Evolutionary conservation across 2,888 invertebrate species (phyloP).

Genomic region (Plebejus melissa): DNA sequence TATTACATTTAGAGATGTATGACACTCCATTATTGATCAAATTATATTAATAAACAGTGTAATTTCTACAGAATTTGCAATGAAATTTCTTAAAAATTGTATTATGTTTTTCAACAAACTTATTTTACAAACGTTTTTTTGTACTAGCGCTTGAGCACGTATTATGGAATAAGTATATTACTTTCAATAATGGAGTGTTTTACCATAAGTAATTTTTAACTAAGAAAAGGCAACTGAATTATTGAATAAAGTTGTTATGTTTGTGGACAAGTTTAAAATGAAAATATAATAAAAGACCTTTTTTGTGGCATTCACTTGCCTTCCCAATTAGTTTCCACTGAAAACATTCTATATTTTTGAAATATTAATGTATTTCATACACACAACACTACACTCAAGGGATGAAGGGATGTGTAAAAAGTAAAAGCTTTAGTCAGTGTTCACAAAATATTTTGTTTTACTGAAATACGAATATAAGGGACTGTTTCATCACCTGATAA

Average conservation of each 20-base stretch:
- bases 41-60: not conserved
- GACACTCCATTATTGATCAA: not conserved
- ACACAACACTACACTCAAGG: constrained; percentile 21
- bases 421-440: not conserved
- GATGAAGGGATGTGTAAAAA: not conserved
- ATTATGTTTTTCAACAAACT: no score
- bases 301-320: not conserved
- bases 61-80: no score
- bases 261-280: not conserved
- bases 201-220: not conserved
- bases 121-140: no score
- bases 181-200: not conserved
- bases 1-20: constrained; percentile 20
- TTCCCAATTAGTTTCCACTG: not conserved
- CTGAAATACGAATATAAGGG: not conserved
- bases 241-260: not conserved
- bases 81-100: no score
- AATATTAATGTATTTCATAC: not conserved
- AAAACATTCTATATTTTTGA: not conserved
- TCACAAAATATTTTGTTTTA: not conserved
- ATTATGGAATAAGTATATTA: no score
- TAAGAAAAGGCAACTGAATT: not conserved
- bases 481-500: no score
- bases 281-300: not conserved
- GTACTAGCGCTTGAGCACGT: no score